Conservation (phyloP, 2,888 invertebrate genomes). For the Eupeodes luniger region DNA sequence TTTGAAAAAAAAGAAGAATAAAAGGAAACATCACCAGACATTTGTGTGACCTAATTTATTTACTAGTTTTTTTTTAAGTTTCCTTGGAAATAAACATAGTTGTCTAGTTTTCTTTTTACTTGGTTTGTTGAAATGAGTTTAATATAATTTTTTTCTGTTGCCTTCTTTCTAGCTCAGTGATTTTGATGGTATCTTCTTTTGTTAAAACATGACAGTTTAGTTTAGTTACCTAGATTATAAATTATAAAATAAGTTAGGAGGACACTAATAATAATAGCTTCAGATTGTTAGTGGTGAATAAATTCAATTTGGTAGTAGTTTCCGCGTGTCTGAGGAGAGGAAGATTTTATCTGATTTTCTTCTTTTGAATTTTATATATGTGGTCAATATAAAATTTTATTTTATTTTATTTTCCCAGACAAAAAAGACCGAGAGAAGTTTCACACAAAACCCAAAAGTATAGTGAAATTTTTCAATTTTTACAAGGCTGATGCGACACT, state of each 20-base stretch:
- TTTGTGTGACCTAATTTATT: slow-evolving; percentile 63
- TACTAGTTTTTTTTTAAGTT: slow-evolving; percentile 17
- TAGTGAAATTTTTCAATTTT: too few species aligned
- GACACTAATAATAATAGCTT: background rate
- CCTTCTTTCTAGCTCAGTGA: slow-evolving; percentile 15
- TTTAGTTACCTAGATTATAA: background rate
- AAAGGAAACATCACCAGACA: slow-evolving; percentile 71
- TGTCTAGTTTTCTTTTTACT: background rate
- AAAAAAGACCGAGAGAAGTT: too few species aligned
- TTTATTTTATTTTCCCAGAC: too few species aligned
- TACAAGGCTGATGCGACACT: too few species aligned
- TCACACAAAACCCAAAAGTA: too few species aligned
- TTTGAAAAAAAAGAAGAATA: slow-evolving; percentile 43
- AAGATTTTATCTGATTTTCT: background rate
- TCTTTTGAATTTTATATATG: too few species aligned
- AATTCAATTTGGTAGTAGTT: slow-evolving; percentile 17
- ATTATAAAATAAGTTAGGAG: slow-evolving; percentile 7
- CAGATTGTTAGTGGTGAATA: background rate
- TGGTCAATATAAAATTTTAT: too few species aligned
- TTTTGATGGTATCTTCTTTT: slow-evolving; percentile 35
- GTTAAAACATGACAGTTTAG: slow-evolving; percentile 20
- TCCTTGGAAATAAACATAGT: background rate
- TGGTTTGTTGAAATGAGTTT: background rate
- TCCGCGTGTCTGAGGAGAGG: background rate
- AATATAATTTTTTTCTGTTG: background rate